Percentiles rank a stretch among this genome's conserved stretches.
phyloP scores from a whole-genome alignment of 2,797 vertebrate species.

The Esox lucius region DNA sequence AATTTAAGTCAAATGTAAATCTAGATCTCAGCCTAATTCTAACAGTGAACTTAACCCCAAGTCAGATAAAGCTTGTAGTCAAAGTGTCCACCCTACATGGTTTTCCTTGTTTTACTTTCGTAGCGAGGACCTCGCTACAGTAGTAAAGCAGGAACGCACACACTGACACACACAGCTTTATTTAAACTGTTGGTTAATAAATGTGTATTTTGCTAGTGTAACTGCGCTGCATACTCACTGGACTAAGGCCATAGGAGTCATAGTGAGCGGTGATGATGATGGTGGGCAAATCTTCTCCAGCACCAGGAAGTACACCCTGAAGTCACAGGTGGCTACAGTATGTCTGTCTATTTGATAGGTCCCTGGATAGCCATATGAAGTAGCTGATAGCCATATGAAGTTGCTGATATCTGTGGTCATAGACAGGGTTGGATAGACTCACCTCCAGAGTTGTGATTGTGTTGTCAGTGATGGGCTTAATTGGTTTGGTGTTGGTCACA shows the following conservation, averaged over 20 bases:
- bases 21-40: too few relatives aligned
- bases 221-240: slow-evolving; percentile 63
- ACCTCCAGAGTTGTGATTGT: slow-evolving; percentile 78
- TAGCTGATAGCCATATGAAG: neutral
- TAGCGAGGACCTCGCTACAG: too few relatives aligned
- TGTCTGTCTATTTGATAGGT: neutral
- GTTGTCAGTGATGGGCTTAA: slow-evolving; percentile 71
- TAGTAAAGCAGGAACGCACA: too few relatives aligned
- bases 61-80: too few relatives aligned
- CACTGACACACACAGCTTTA: neutral
- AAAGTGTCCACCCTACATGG: too few relatives aligned
- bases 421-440: slow-evolving; percentile 26
- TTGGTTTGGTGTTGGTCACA: slow-evolving; percentile 71
- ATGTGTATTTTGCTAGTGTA: neutral
- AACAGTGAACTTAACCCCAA: too few relatives aligned
- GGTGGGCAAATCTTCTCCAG: slow-evolving; percentile 72
- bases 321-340: slow-evolving; percentile 16
- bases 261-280: slow-evolving; percentile 81
- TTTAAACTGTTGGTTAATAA: neutral
- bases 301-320: slow-evolving; percentile 77
- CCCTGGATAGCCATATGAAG: neutral
- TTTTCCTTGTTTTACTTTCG: too few relatives aligned
- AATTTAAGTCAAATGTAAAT: too few relatives aligned
- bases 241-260: slow-evolving; percentile 78
- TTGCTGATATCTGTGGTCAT: neutral